A percentile compares a stretch with the other conserved stretches of the same genome.
These are phyloP conservation scores for Amphiprion ocellaris DNA, from an alignment of 2,113 vertebrate genomes.

Conservation along the genomic window DNA sequence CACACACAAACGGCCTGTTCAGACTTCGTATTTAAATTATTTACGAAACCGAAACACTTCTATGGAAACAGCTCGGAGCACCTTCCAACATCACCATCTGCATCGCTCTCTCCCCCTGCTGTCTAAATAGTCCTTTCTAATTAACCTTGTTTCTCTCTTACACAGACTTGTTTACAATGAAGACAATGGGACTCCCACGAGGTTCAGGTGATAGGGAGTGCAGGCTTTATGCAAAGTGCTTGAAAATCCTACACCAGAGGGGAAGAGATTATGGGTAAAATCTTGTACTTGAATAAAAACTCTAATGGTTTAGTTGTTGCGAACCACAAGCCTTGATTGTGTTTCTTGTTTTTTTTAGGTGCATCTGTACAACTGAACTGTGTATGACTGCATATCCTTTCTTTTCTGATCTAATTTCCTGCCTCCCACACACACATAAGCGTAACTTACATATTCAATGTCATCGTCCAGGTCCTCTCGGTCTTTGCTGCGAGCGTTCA, in stretches of 20 bases:
- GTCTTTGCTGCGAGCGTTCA: conserved; percentile 89
- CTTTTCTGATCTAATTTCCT: conserved; percentile 9
- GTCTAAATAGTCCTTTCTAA: conserved; percentile 74
- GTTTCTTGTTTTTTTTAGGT: conserved; percentile 22
- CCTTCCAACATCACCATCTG: conserved; percentile 69
- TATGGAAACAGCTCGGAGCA: conserved; percentile 62
- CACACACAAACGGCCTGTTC: conserved; percentile 25
- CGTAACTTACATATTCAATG: conserved; percentile 92
- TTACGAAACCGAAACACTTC: conserved; percentile 61
- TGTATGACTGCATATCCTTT: neutral
- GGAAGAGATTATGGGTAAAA: conserved; percentile 52
- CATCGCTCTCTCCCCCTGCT: conserved; percentile 52
- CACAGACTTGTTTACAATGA: conserved; percentile 73
- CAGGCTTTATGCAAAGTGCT: conserved; percentile 48
- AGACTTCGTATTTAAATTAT: conserved; percentile 62
- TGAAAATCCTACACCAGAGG: conserved; percentile 51
- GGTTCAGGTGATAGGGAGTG: conserved; percentile 58
- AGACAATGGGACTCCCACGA: conserved; percentile 65
- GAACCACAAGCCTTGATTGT: conserved; percentile 17
- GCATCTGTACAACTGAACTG: neutral
- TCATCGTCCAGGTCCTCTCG: conserved; percentile 93
- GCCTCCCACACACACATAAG: neutral
- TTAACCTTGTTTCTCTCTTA: conserved; percentile 75
- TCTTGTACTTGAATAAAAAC: conserved; percentile 38
- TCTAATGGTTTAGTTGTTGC: conserved; percentile 25